Percentiles rank a stretch among this genome's conserved stretches.
Conservation (phyloP, 2,888 invertebrate species). For the Spicauda simplicius region DNA sequence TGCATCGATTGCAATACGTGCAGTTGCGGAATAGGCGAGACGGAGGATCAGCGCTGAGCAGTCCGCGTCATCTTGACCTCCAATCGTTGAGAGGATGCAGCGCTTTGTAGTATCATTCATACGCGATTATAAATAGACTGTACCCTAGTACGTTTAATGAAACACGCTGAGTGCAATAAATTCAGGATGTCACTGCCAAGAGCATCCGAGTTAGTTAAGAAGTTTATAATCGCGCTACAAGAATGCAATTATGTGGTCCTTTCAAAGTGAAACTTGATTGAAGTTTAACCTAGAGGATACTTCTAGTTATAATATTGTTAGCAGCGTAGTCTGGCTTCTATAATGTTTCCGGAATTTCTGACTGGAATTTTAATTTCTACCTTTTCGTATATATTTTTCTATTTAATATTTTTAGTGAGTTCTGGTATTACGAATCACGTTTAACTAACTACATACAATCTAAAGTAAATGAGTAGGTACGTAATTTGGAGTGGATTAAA, state of each 20-base stretch:
- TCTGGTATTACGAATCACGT: too few relatives aligned
- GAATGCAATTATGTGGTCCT: constrained; percentile 2
- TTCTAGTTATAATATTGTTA: not conserved
- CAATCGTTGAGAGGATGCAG: constrained; percentile 15
- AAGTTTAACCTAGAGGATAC: not conserved
- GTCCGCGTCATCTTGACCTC: constrained; percentile 23
- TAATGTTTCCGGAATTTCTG: not conserved
- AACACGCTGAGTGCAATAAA: constrained; percentile 37
- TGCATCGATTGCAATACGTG: constrained; percentile 8
- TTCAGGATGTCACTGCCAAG: constrained; percentile 39
- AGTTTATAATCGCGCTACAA: not conserved
- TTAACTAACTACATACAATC: too few relatives aligned
- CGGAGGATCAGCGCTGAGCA: constrained; percentile 8
- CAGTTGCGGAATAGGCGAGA: not conserved
- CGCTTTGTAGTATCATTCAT: constrained; percentile 24
- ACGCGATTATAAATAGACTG: constrained; percentile 31
- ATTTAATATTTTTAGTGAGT: too few relatives aligned
- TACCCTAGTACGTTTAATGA: constrained; percentile 21
- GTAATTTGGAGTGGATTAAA: too few relatives aligned
- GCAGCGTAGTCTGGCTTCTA: not conserved
- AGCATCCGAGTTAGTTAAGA: constrained; percentile 2
- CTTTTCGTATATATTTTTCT: not conserved
- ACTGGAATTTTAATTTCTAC: not conserved
- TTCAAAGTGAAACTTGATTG: not conserved
- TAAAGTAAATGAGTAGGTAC: too few relatives aligned